Evolutionary conservation across 2,797 vertebrate genomes (phyloP).

Genomic region (Lophotriccus pileatus): DNA sequence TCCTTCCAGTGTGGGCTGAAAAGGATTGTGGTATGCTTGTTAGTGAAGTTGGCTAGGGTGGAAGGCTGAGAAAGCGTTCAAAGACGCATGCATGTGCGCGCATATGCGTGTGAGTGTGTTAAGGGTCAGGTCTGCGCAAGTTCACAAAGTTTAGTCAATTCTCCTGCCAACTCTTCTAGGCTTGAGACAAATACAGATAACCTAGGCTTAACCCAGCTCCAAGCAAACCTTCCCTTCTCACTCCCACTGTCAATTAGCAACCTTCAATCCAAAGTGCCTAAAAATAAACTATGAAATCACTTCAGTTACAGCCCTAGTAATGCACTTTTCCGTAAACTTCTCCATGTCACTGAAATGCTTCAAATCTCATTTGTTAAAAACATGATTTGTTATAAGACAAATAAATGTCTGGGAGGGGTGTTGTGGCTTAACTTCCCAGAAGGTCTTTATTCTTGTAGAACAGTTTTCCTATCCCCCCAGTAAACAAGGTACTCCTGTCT

Average conservation of each 20-base stretch:
- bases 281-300: slow-evolving; percentile 51
- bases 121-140: background rate
- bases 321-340: background rate
- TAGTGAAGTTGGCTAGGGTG: background rate
- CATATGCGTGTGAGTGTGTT: background rate
- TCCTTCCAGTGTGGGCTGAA: background rate
- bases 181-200: slow-evolving; percentile 41
- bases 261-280: slow-evolving; percentile 17
- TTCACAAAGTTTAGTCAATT: slow-evolving; percentile 33
- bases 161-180: slow-evolving; percentile 48
- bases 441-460: background rate
- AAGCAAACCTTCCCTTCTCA: background rate
- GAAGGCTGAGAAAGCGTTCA: background rate
- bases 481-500: background rate
- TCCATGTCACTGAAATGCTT: background rate
- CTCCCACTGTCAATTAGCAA: slow-evolving; percentile 18
- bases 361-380: background rate
- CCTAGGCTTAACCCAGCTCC: slow-evolving; percentile 2
- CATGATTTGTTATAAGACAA: background rate
- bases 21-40: background rate
- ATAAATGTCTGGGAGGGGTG: background rate
- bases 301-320: background rate
- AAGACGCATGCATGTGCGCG: accelerated
- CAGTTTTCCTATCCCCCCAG: background rate
- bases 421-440: background rate